Evolutionary conservation across 2,888 invertebrate species (phyloP), one percentile per base, ranked within the genome.

Genomic region (Cylloceria caligata): DNA sequence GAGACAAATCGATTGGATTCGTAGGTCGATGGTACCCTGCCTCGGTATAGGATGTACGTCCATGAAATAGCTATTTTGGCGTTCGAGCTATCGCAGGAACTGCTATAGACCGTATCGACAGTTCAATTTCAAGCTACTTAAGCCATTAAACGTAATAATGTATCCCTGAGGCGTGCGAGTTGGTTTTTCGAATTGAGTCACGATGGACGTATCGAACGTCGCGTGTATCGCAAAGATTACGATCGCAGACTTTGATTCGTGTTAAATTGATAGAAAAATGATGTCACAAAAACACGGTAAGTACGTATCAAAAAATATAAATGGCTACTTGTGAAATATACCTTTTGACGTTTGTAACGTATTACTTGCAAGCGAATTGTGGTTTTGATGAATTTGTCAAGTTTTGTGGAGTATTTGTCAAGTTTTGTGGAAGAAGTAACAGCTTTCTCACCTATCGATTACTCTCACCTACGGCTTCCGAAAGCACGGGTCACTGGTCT

Each of bases 81-180:
- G 62, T 42, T 42, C 55, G 62, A 62, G 65, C 60, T 73, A 60
- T 42, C 11, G 39, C 7, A 19, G 24, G 47, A 21, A 55, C 42
- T 47, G 75, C 62, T 45, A 16, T 19, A 55, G 68, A 79, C 80
- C 80, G 77, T 76, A 65, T 76, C 87, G 86, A 86, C 88, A 81
- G 74, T 87, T 86, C 88, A 90, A 92, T 92, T 92, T 91, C 92
- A 91, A 90, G 92, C 88, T 91, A 92, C 85, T 92, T 89, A 84
- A 73, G 64, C 62, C 69, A 72, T 71, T 75, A 77, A 80, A 80
- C 84, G 83, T 64, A 80, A 79, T 80, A 84, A 85, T 75, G 79
- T 83, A 72, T 49, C 60, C 27, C 75, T 81, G 74, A 77, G 36
- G 60, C 57, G 57, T 34, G 57, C 60, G 34, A 60, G 60, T 60